phyloP scores from a whole-genome alignment of 2,113 vertebrate genomes.

The Lophura nycthemera region DNA sequence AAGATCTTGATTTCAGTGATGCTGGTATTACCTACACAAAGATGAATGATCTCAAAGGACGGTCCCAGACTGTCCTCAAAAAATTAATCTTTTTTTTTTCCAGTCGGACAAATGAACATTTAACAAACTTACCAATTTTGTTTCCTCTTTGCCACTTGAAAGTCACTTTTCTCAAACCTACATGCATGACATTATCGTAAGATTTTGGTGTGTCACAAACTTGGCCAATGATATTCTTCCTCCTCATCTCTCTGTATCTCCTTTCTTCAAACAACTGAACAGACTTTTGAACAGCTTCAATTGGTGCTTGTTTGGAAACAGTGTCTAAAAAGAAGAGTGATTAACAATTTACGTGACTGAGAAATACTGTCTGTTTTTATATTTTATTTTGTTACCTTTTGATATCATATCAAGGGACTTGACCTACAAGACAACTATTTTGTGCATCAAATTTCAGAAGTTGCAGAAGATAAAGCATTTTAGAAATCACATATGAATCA shows the following conservation, averaged over 20 bases:
- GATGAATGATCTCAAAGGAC: not conserved
- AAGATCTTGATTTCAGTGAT: not conserved
- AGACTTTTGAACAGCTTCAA: slow-evolving; percentile 91
- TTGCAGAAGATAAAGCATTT: not conserved
- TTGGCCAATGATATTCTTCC: slow-evolving; percentile 96
- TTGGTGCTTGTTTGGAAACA: slow-evolving; percentile 88
- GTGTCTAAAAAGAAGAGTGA: slow-evolving; percentile 77
- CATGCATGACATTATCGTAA: slow-evolving; percentile 97
- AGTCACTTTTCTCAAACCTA: slow-evolving; percentile 97
- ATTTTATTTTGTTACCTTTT: not conserved
- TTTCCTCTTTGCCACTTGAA: slow-evolving; percentile 99
- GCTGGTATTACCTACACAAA: not conserved
- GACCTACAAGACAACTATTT: not conserved
- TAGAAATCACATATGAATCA: not conserved
- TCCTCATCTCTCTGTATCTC: slow-evolving; percentile 90
- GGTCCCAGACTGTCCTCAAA: not conserved
- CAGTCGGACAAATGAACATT: not conserved
- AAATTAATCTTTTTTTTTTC: not conserved
- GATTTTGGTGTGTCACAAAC: slow-evolving; percentile 97
- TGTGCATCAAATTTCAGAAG: not conserved
- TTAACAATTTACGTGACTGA: not conserved
- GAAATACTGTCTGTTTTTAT: not conserved
- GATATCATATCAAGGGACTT: not conserved
- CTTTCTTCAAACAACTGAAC: slow-evolving; percentile 92
- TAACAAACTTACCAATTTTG: slow-evolving; percentile 89